phyloP scores from a whole-genome alignment of 2,888 invertebrate genomes.

The Augiades crinisus region DNA sequence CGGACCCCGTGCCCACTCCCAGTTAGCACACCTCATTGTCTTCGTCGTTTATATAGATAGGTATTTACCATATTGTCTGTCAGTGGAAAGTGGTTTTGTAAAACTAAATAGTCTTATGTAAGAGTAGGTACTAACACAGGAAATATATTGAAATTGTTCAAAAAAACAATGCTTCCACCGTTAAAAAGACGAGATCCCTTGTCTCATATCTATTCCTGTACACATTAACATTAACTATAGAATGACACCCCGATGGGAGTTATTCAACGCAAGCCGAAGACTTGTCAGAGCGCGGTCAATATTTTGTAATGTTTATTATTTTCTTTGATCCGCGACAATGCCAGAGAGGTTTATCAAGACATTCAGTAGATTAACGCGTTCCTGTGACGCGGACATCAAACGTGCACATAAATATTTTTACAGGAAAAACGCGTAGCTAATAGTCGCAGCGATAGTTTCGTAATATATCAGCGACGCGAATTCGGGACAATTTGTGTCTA shows the following conservation, averaged over 20 bases:
- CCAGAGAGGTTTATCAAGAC: slow-evolving; percentile 56
- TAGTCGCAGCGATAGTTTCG: slow-evolving; percentile 39
- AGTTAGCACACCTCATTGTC: slow-evolving; percentile 20
- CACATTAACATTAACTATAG: slow-evolving; percentile 60
- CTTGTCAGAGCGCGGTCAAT: slow-evolving; percentile 62
- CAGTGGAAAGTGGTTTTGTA: neutral
- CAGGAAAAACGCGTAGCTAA: slow-evolving; percentile 50
- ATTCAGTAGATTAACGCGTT: slow-evolving; percentile 56
- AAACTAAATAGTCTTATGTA: no score
- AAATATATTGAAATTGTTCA: no score
- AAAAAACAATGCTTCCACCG: no score
- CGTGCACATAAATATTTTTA: slow-evolving; percentile 52
- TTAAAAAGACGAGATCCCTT: neutral
- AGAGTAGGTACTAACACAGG: no score
- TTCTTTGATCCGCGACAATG: slow-evolving; percentile 68
- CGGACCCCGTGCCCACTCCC: slow-evolving; percentile 28
- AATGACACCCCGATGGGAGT: slow-evolving; percentile 39
- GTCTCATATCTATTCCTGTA: slow-evolving; percentile 53
- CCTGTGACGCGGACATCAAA: slow-evolving; percentile 59
- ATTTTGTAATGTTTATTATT: slow-evolving; percentile 68
- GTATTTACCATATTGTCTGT: slow-evolving; percentile 6
- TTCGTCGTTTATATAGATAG: slow-evolving; percentile 1
- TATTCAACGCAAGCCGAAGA: slow-evolving; percentile 62
- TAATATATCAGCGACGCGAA: slow-evolving; percentile 41
- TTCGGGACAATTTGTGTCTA: slow-evolving; percentile 33